phyloP scores from a whole-genome alignment of 2,113 vertebrate genomes.

The Noturus placidus region DNA sequence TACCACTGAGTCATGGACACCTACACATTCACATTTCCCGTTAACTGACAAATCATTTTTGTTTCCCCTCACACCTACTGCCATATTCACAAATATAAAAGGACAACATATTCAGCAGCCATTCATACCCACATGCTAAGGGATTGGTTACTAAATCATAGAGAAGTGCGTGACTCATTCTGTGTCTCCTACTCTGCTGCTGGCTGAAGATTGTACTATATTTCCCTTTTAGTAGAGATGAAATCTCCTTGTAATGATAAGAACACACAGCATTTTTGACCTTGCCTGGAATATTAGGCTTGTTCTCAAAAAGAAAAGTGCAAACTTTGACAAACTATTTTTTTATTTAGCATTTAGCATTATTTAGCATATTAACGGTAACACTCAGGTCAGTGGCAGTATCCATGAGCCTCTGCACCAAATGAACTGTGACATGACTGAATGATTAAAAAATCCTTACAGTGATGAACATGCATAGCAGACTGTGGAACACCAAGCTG shows the following conservation, averaged over 20 bases:
- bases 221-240: neutral
- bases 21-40: neutral
- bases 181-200: conserved; percentile 3
- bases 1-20: conserved; percentile 20
- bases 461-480: neutral
- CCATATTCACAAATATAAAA: conserved; percentile 23
- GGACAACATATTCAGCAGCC: conserved; percentile 32
- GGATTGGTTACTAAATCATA: conserved; percentile 39
- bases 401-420: neutral
- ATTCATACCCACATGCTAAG: conserved; percentile 15
- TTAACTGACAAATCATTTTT: conserved; percentile 22
- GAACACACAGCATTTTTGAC: neutral
- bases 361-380: neutral
- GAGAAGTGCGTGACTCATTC: conserved; percentile 33
- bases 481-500: neutral
- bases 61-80: conserved; percentile 28
- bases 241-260: neutral
- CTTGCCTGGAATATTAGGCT: neutral
- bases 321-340: neutral
- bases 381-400: neutral
- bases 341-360: no score
- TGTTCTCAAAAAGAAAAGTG: neutral
- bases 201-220: neutral
- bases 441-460: neutral
- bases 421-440: neutral